These are phyloP conservation scores for Julus scanicus DNA, from an alignment of 2,888 invertebrate genomes.

Conservation along the genomic window DNA sequence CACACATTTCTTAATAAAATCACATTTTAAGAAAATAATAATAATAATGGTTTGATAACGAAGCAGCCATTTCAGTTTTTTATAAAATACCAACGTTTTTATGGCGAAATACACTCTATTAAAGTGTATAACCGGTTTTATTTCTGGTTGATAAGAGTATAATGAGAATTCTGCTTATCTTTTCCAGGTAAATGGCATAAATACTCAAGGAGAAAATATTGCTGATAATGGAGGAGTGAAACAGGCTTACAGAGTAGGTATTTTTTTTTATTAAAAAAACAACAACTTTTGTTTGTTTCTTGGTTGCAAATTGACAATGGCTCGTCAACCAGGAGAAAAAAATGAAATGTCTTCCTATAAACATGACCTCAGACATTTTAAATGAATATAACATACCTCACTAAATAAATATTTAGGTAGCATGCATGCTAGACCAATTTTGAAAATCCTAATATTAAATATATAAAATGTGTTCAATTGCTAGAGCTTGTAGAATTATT, in stretches of 20 bases:
- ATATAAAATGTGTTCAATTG: background rate
- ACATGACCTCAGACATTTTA: slow-evolving; percentile 29
- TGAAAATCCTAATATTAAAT: too few relatives aligned
- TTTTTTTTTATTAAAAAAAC: slow-evolving; percentile 40
- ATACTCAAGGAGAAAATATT: slow-evolving; percentile 67
- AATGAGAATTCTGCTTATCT: background rate
- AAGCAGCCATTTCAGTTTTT: too few relatives aligned
- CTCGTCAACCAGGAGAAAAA: background rate
- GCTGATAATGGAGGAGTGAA: slow-evolving; percentile 68
- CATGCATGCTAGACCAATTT: too few relatives aligned
- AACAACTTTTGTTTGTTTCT: background rate
- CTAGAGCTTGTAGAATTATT: too few relatives aligned
- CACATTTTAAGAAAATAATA: too few relatives aligned
- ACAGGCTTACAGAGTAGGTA: slow-evolving; percentile 65
- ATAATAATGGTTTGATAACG: too few relatives aligned
- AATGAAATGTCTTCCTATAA: slow-evolving; percentile 46
- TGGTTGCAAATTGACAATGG: background rate
- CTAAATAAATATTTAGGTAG: too few relatives aligned
- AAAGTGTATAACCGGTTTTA: too few relatives aligned
- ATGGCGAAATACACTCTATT: too few relatives aligned
- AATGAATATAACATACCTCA: slow-evolving; percentile 1
- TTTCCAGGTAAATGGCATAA: slow-evolving; percentile 64
- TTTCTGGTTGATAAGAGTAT: too few relatives aligned
- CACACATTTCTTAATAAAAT: too few relatives aligned
- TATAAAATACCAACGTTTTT: too few relatives aligned